A percentile compares a stretch with the other conserved stretches of the same genome.
These are phyloP conservation scores for Bufotes viridis DNA, from an alignment of 2,797 vertebrate genomes.

Conservation along the genomic window DNA sequence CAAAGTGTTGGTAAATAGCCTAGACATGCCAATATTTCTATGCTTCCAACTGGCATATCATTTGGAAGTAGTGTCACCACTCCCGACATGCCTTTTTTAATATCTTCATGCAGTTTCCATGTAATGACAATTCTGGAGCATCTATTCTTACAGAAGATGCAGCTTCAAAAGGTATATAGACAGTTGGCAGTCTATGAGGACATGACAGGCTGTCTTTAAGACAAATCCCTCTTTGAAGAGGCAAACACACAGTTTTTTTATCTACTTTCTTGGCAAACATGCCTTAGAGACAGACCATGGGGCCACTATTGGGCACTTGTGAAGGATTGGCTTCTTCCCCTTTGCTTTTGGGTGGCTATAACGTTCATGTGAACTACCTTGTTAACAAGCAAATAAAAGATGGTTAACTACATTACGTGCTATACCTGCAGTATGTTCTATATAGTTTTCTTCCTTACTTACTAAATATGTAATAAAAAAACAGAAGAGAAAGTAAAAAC, in stretches of 20 bases:
- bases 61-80: not conserved
- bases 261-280: not conserved
- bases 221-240: not conserved
- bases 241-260: not conserved
- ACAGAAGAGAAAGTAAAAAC: conserved; percentile 22
- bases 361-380: too few species aligned
- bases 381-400: too few species aligned
- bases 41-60: not conserved
- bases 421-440: not conserved
- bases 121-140: too few species aligned
- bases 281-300: not conserved
- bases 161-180: too few species aligned
- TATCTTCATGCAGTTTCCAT: too few species aligned
- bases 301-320: too few species aligned
- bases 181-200: too few species aligned
- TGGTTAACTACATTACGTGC: not conserved
- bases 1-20: not conserved
- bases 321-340: not conserved
- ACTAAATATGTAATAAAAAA: conserved; percentile 24
- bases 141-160: too few species aligned
- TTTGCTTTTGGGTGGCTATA: not conserved
- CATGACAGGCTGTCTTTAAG: not conserved
- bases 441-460: not conserved
- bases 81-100: too few species aligned
- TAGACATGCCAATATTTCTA: not conserved